Evolutionary conservation across 2,888 invertebrate species (phyloP).

Genomic region (Hydrotaea cyrtoneurina): DNA sequence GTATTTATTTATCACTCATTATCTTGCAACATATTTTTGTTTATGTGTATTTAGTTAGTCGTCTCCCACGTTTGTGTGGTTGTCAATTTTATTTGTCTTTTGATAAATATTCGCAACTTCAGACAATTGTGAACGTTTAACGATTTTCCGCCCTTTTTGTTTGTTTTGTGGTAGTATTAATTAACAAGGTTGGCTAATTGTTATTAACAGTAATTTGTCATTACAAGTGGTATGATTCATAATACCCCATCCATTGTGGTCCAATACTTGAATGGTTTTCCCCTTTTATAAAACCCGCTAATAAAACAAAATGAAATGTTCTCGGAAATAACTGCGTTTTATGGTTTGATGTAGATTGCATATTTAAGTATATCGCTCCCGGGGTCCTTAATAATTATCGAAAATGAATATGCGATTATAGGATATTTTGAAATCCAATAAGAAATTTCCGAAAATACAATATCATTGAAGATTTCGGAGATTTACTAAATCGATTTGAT

Average conservation of each 20-base stretch:
- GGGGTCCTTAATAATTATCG: too few species aligned
- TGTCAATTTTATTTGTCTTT: background rate
- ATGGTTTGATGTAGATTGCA: too few species aligned
- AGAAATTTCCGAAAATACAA: too few species aligned
- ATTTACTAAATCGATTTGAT: too few species aligned
- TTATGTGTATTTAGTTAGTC: background rate
- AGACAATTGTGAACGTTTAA: background rate
- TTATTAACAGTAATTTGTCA: background rate
- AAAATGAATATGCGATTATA: too few species aligned
- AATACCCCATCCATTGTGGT: too few species aligned
- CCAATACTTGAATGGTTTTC: background rate
- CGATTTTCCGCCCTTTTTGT: background rate
- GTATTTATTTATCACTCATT: background rate
- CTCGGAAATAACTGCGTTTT: too few species aligned
- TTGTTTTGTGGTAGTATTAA: background rate
- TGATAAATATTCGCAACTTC: background rate
- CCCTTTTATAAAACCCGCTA: too few species aligned
- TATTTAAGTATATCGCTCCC: too few species aligned
- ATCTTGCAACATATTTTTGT: background rate
- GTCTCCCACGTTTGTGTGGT: background rate
- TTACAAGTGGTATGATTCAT: background rate
- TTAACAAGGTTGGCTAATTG: background rate
- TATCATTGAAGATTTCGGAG: too few species aligned
- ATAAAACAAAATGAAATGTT: too few species aligned
- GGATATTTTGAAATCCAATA: too few species aligned